Evolutionary conservation across 2,797 vertebrate species (phyloP).

Genomic region (Nothura maculosa): DNA sequence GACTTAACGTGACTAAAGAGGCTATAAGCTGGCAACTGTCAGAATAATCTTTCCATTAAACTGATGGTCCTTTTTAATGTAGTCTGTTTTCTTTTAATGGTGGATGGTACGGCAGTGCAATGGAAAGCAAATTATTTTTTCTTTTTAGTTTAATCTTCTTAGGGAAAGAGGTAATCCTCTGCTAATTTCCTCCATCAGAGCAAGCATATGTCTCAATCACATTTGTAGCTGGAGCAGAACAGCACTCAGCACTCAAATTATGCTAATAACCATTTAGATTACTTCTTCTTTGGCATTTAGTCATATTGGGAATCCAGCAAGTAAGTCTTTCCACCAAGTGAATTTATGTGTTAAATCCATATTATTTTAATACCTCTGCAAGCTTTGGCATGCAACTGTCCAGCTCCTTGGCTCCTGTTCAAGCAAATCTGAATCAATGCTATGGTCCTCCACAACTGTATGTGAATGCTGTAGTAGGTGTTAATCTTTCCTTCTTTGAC

Average conservation of each 20-base stretch:
- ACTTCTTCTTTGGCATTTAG: constrained; percentile 51
- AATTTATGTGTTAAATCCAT: constrained; percentile 48
- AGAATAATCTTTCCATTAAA: constrained; percentile 66
- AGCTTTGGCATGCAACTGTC: neutral
- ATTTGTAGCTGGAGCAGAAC: constrained; percentile 76
- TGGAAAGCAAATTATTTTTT: constrained; percentile 69
- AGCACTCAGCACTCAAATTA: constrained; percentile 64
- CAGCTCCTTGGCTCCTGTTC: neutral
- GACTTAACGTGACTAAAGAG: neutral
- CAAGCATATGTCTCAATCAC: constrained; percentile 76
- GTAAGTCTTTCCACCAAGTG: constrained; percentile 7
- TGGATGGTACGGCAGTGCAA: constrained; percentile 51
- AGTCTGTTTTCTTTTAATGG: constrained; percentile 56
- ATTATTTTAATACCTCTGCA: constrained; percentile 36
- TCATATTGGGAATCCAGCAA: constrained; percentile 51
- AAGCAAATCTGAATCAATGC: neutral
- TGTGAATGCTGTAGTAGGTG: neutral
- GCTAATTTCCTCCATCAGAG: constrained; percentile 78
- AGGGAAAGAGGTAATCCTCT: constrained; percentile 72
- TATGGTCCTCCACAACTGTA: neutral
- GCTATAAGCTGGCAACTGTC: constrained; percentile 39
- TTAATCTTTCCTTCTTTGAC: neutral
- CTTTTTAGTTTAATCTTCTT: constrained; percentile 71
- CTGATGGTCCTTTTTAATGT: constrained; percentile 55
- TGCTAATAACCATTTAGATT: constrained; percentile 68